Percentiles rank a stretch among this genome's conserved stretches.
Evolutionary conservation across 2,797 vertebrate species (phyloP).

Genomic region (Sebastolobus alascanus): DNA sequence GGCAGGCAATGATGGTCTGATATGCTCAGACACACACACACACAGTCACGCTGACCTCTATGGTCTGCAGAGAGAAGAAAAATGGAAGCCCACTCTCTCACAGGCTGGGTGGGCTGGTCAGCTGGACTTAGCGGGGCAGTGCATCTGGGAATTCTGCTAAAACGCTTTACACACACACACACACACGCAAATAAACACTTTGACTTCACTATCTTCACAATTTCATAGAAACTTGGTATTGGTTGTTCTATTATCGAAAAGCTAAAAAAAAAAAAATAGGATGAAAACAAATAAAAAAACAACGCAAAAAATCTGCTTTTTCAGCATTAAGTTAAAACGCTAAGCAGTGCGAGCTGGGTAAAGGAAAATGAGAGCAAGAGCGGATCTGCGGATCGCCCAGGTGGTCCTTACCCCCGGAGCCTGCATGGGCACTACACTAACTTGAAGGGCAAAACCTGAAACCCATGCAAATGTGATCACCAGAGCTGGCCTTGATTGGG

Average conservation of each 20-base stretch:
- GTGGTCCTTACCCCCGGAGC: conserved; percentile 78
- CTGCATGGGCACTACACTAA: conserved; percentile 69
- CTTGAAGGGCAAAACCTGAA: conserved; percentile 82
- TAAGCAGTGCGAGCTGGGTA: background rate
- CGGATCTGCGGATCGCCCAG: conserved; percentile 69
- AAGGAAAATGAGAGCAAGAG: conserved; percentile 15
- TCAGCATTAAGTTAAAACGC: background rate
- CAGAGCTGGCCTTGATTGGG: conserved; percentile 83
- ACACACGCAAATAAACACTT: conserved; percentile 29
- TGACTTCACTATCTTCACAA: conserved; percentile 20
- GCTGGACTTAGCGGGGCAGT: conserved; percentile 69
- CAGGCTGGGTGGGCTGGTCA: conserved; percentile 86
- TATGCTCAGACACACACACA: conserved; percentile 33
- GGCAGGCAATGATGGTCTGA: conserved; percentile 15
- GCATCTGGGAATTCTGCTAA: conserved; percentile 80
- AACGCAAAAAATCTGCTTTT: background rate
- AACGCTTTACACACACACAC: conserved; percentile 59
- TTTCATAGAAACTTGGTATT: conserved; percentile 7
- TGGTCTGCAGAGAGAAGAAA: conserved; percentile 72
- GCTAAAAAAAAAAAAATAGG: background rate
- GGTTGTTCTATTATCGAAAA: conserved; percentile 5
- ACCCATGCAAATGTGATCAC: conserved; percentile 87
- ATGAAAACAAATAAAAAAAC: background rate
- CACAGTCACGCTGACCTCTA: conserved; percentile 57
- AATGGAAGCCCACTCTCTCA: conserved; percentile 79